Percentiles rank a stretch among this genome's conserved stretches.
phyloP scores from a whole-genome alignment of 1,140 invertebrate species.

The Heliconius hewitsoni region DNA sequence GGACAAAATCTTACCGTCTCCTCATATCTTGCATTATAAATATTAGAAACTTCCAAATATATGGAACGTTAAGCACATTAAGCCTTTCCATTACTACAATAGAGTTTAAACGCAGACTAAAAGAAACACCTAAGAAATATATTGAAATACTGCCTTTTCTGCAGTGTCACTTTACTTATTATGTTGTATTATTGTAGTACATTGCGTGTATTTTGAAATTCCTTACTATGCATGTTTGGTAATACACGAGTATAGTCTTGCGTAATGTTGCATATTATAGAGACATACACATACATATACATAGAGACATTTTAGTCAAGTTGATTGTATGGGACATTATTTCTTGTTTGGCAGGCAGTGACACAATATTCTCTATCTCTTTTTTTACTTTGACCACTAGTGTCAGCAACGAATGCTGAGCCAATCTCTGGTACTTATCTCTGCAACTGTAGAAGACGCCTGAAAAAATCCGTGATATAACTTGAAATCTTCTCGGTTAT shows the following conservation, averaged over 20 bases:
- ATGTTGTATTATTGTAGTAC: neutral
- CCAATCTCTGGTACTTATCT: too few relatives aligned
- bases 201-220: neutral
- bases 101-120: neutral
- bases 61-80: constrained; percentile 27
- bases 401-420: too few relatives aligned
- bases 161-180: neutral
- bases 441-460: too few relatives aligned
- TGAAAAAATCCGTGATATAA: too few relatives aligned
- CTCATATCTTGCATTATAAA: constrained; percentile 46
- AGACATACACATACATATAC: neutral
- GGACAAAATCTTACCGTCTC: constrained; percentile 37
- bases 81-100: neutral
- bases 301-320: neutral
- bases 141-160: neutral
- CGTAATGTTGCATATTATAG: neutral
- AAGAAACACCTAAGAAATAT: neutral
- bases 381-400: too few relatives aligned
- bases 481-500: too few relatives aligned
- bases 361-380: too few relatives aligned
- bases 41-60: constrained; percentile 45
- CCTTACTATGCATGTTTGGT: neutral
- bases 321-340: neutral
- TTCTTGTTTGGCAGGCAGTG: too few relatives aligned
- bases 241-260: neutral